Evolutionary conservation across 2,888 invertebrate species (phyloP).

Genomic region (Notocelia uddmanniana): DNA sequence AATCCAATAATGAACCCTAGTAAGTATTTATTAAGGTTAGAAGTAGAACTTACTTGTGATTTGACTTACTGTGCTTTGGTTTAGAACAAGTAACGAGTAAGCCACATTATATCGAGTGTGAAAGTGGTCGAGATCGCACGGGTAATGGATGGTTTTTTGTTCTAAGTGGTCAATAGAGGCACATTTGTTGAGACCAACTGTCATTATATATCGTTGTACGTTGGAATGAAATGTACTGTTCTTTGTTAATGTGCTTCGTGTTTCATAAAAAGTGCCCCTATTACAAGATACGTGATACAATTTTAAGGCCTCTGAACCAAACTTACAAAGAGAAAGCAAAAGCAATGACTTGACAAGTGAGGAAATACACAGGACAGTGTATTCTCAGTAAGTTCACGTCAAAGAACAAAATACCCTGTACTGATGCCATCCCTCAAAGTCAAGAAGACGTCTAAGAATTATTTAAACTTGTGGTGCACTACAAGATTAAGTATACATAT

Average conservation of each 20-base stretch:
- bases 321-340: neutral
- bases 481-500: too few relatives aligned
- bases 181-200: neutral
- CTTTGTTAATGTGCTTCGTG: neutral
- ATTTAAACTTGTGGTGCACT: too few relatives aligned
- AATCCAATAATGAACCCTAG: neutral
- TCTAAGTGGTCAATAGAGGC: slow-evolving; percentile 1
- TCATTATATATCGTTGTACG: neutral
- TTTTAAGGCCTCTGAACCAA: neutral
- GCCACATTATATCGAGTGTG: slow-evolving; percentile 14
- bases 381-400: too few relatives aligned
- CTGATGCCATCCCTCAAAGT: too few relatives aligned
- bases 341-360: slow-evolving; percentile 12
- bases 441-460: too few relatives aligned
- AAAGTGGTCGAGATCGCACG: slow-evolving; percentile 33
- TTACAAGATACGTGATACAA: neutral
- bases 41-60: neutral
- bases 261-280: neutral
- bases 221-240: neutral
- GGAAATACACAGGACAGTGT: too few relatives aligned
- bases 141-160: slow-evolving; percentile 11
- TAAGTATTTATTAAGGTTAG: neutral
- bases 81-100: neutral
- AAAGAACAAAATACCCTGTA: too few relatives aligned
- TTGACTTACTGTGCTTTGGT: neutral